Percentiles rank a stretch among this genome's conserved stretches.
Evolutionary conservation across 2,113 vertebrate genomes (phyloP).

Genomic region (Chloroceryle aenea): DNA sequence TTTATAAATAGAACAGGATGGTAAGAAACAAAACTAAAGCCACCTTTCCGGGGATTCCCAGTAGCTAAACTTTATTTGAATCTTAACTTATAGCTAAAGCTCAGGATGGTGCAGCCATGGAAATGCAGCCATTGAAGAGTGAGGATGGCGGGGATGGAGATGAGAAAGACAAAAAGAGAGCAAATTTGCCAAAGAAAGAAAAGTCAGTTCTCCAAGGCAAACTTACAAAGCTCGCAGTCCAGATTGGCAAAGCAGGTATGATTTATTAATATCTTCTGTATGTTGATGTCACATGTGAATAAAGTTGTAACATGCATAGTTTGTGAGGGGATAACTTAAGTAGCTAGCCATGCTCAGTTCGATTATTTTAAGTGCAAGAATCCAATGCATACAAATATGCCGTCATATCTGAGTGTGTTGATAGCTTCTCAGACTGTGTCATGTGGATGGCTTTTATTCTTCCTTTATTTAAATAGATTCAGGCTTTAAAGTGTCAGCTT

Average conservation of each 20-base stretch:
- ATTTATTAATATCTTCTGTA: neutral
- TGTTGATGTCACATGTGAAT: neutral
- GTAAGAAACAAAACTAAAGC: neutral
- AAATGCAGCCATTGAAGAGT: constrained; percentile 98
- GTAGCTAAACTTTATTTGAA: neutral
- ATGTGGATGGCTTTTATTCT: neutral
- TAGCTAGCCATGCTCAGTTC: neutral
- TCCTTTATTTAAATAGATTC: neutral
- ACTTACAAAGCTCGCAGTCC: constrained; percentile 96
- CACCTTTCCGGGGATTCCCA: neutral
- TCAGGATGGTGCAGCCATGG: constrained; percentile 97
- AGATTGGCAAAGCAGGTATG: constrained; percentile 98
- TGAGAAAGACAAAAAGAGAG: constrained; percentile 90
- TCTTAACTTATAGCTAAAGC: constrained; percentile 87
- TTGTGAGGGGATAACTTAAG: neutral
- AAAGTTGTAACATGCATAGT: neutral
- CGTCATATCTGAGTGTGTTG: neutral
- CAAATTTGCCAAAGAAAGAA: constrained; percentile 95
- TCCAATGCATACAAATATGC: neutral
- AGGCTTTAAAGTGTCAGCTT: neutral
- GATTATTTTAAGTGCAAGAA: neutral
- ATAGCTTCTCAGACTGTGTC: neutral
- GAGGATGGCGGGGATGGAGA: constrained; percentile 92
- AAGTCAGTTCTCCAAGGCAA: constrained; percentile 99
- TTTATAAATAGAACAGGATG: neutral